Evolutionary conservation across 1,140 invertebrate species (phyloP).

Genomic region (Hypsibius dujardini): DNA sequence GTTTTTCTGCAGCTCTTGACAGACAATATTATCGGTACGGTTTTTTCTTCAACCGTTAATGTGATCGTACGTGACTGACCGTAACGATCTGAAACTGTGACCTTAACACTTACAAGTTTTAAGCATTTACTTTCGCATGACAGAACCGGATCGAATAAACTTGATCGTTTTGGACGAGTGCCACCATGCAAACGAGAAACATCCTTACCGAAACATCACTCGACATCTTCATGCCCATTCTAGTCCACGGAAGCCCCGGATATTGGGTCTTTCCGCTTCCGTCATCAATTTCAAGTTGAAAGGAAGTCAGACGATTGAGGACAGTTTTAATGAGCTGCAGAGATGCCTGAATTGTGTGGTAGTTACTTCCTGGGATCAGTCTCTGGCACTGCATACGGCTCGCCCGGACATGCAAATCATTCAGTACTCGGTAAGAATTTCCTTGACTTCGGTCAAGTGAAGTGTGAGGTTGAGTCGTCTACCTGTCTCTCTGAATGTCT

Average conservation of each 20-base stretch:
- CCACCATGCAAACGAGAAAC: constrained; percentile 32
- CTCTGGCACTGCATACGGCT: background rate
- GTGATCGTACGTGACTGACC: no score
- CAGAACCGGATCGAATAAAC: constrained; percentile 29
- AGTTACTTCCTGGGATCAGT: constrained; percentile 17
- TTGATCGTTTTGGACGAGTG: constrained; percentile 38
- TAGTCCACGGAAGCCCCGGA: constrained; percentile 26
- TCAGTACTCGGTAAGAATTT: no score
- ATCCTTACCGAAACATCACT: constrained; percentile 34
- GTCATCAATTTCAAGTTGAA: constrained; percentile 31
- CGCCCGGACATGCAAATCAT: background rate
- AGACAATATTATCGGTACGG: no score
- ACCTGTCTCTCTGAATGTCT: no score
- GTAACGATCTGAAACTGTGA: no score
- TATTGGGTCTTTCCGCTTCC: constrained; percentile 35
- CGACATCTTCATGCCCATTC: constrained; percentile 22
- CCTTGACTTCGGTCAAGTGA: no score
- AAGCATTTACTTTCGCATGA: no score
- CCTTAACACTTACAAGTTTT: no score
- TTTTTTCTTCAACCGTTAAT: no score
- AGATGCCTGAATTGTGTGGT: constrained; percentile 19
- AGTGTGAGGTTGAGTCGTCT: no score
- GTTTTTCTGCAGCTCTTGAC: no score
- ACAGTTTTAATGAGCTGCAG: constrained; percentile 28
- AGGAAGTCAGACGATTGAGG: constrained; percentile 25